Percentiles rank a stretch among this genome's conserved stretches.
Conservation (phyloP, 2,113 vertebrate species). For the Peromyscus polionotus region DNA sequence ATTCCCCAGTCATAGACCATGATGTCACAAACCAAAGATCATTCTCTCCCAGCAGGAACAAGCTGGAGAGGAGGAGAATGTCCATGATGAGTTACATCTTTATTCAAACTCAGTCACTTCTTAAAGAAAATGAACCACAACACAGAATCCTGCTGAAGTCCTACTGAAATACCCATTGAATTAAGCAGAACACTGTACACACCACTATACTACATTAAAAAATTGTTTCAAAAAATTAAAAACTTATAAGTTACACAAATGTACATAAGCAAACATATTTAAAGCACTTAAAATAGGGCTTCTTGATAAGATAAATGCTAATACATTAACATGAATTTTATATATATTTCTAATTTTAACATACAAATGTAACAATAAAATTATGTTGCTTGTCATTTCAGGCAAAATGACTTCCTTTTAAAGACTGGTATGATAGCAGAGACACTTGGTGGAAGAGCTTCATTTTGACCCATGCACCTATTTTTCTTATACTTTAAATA, state of each 20-base stretch:
- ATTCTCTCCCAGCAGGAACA: constrained; percentile 58
- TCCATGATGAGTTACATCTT: constrained; percentile 43
- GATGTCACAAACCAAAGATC: constrained; percentile 56
- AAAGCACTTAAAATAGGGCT: constrained; percentile 13
- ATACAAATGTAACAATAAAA: not conserved
- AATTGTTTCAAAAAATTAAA: constrained; percentile 42
- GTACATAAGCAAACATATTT: constrained; percentile 16
- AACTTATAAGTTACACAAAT: constrained; percentile 41
- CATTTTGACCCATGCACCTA: constrained; percentile 9
- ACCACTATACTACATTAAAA: constrained; percentile 30
- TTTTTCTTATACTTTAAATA: constrained; percentile 44
- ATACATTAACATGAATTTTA: constrained; percentile 24
- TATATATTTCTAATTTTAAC: constrained; percentile 17
- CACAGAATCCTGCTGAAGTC: constrained; percentile 70
- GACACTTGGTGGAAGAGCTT: not conserved
- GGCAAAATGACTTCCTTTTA: constrained; percentile 15
- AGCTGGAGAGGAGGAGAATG: constrained; percentile 69
- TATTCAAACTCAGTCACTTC: constrained; percentile 67
- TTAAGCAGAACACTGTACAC: constrained; percentile 59
- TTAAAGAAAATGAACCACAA: constrained; percentile 75
- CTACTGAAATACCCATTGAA: constrained; percentile 74
- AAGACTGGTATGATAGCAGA: not conserved
- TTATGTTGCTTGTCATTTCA: constrained; percentile 37
- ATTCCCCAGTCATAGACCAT: constrained; percentile 33
- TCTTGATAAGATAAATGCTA: constrained; percentile 29